Base-by-base conservation (phyloP, 2,113 vertebrate species). In the Sarotherodon lohbergeri region DNA sequence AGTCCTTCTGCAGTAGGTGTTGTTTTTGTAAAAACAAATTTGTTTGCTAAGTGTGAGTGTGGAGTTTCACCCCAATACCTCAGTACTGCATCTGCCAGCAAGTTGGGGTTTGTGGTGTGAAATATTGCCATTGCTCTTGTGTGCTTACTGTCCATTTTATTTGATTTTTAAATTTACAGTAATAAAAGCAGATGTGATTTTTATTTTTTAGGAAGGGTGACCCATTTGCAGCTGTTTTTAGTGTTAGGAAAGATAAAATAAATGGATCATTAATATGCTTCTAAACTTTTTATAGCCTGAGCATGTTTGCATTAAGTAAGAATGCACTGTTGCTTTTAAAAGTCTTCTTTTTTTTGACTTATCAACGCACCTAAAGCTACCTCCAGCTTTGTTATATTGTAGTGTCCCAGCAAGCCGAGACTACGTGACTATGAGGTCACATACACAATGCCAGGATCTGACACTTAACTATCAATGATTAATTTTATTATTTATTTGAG, bases 1-100 rank as follows among this genome's bases (percentile, higher is more conserved):
- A 93, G 22, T 95, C 97, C 81, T 76, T 96, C 80, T 95, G 24
- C 66, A 80, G 83, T 57, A 59, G 80, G 79, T 71, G 71, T 12
- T 95, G 61, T 89, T 95, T 89, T 82, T 87, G 79, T 88, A 84
- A 90, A 85, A 88, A 83, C 12, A 24, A 10, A 80, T 39, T n/a
- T 83, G 5, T 73, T 19, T 80, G 24, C 8, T 32, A 32, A n/a
- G n/a, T 59, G 52, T 71, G 9, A 50, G 19, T 43, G 3, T 48
- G 17, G 13, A 50, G 27, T 6, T 57, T 46, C 17, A 48, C 16
- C 39, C 43, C 17, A 39, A 52, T 54, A 71, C 14, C 48, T 27
- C 0, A 68, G 32, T 39, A 41, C n/a, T 36, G 7, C 39, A 50
- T 76, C 43, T 29, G 22, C 14, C 68, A 10, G 41, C 24, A 73